Conservation (phyloP, 1,140 invertebrate genomes). For the Drosophila teissieri region DNA sequence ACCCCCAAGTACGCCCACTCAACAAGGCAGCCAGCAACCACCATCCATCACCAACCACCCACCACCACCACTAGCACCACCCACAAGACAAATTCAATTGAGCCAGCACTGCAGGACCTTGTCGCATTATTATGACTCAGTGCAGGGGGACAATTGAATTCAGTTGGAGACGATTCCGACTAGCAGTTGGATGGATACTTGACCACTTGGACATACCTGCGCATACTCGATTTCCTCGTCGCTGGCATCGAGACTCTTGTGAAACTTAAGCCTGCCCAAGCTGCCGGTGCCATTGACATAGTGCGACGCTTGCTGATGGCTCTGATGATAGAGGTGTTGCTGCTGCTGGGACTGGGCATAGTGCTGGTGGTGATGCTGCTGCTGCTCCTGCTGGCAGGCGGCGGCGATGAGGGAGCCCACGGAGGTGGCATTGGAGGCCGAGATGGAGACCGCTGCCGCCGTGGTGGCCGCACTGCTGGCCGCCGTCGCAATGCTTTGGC, state of each 20-base stretch:
- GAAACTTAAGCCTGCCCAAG: conserved; percentile 77
- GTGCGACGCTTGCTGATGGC: conserved; percentile 49
- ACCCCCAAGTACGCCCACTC: conserved; percentile 16
- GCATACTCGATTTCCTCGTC: conserved; percentile 82
- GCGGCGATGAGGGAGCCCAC: conserved; percentile 72
- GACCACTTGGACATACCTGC: conserved; percentile 63
- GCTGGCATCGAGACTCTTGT: conserved; percentile 80
- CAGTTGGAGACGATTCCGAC: conserved; percentile 10
- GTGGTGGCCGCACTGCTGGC: conserved; percentile 65
- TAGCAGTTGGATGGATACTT: conserved; percentile 29
- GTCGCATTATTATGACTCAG: conserved; percentile 70
- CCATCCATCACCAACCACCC: conserved; percentile 23
- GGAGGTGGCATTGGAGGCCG: conserved; percentile 71
- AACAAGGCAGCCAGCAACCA: conserved; percentile 20
- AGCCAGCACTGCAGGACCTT: conserved; percentile 73
- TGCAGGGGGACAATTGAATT: conserved; percentile 41
- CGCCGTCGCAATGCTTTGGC: conserved; percentile 78
- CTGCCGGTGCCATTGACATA: conserved; percentile 82
- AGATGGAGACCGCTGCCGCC: conserved; percentile 65
- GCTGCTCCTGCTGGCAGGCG: conserved; percentile 52
- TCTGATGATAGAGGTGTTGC: conserved; percentile 37
- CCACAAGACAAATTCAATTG: conserved; percentile 77
- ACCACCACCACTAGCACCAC: conserved; percentile 24
- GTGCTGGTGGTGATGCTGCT: conserved; percentile 28
- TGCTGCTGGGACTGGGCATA: conserved; percentile 28